Evolutionary conservation across 1,140 invertebrate genomes (phyloP).

Genomic region (Trichogramma pretiosum): DNA sequence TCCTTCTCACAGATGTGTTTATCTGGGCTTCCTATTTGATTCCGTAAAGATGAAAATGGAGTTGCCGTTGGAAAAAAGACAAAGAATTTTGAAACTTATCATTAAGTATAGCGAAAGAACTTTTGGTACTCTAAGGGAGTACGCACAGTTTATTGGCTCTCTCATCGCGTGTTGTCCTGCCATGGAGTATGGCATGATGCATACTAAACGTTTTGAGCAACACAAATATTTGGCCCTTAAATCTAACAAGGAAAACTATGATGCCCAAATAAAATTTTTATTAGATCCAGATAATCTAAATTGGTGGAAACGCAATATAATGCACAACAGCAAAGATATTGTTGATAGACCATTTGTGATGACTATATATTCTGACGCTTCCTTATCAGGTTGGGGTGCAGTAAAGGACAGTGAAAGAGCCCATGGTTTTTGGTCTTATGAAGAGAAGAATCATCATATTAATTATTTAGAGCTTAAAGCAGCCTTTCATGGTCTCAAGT

Average conservation of each 20-base stretch:
- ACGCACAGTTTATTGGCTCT: constrained; percentile 1
- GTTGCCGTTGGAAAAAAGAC: not conserved
- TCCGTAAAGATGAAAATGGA: not conserved
- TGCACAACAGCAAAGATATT: constrained; percentile 4
- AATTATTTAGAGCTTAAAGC: constrained; percentile 36
- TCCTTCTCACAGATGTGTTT: not conserved
- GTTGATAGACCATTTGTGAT: constrained; percentile 18
- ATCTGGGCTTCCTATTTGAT: not conserved
- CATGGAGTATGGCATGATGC: constrained; percentile 11
- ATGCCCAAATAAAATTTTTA: not conserved
- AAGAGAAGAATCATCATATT: constrained; percentile 24
- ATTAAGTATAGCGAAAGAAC: too few species aligned
- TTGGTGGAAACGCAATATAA: constrained; percentile 12
- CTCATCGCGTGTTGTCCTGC: constrained; percentile 12
- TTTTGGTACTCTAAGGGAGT: not conserved
- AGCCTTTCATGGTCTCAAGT: constrained; percentile 29
- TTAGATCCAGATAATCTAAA: constrained; percentile 7
- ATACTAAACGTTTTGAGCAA: constrained; percentile 16
- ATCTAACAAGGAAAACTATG: constrained; percentile 13
- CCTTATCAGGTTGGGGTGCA: constrained; percentile 30
- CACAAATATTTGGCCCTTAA: constrained; percentile 18
- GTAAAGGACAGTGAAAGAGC: constrained; percentile 20
- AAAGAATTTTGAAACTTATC: too few species aligned
- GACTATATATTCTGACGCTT: constrained; percentile 36
- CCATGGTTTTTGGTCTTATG: constrained; percentile 25